phyloP scores from a whole-genome alignment of 2,888 invertebrate genomes.

The Drosophila robusta region DNA sequence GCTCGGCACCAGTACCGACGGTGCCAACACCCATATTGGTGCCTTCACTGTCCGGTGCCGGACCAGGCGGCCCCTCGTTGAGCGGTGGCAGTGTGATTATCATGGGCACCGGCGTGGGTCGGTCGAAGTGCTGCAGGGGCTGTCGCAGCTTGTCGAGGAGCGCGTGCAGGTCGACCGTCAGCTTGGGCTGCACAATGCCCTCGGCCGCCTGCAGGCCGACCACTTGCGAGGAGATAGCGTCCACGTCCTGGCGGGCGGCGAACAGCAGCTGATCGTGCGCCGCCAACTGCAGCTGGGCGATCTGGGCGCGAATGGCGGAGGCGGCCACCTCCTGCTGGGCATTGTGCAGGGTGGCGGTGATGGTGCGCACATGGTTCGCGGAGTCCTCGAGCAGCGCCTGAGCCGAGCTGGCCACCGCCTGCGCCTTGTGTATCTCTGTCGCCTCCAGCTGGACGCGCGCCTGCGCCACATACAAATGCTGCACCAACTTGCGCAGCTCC shows the following conservation, averaged over 20 bases:
- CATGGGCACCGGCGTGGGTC: constrained; percentile 81
- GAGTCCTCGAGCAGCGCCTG: constrained; percentile 83
- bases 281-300: constrained; percentile 84
- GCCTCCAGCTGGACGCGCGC: constrained; percentile 85
- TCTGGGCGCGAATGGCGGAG: constrained; percentile 84
- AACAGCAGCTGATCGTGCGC: constrained; percentile 85
- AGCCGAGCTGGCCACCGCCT: constrained; percentile 82
- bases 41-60: background rate
- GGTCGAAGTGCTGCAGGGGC: constrained; percentile 73
- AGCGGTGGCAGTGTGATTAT: constrained; percentile 53
- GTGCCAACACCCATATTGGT: background rate
- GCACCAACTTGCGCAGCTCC: constrained; percentile 79
- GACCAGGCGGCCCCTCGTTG: constrained; percentile 1
- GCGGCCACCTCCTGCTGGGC: constrained; percentile 84
- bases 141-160: constrained; percentile 78
- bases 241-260: constrained; percentile 85
- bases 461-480: constrained; percentile 84
- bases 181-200: constrained; percentile 79
- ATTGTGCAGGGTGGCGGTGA: constrained; percentile 82
- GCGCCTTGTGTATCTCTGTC: constrained; percentile 83
- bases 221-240: constrained; percentile 84
- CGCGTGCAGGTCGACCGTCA: constrained; percentile 76
- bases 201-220: constrained; percentile 84
- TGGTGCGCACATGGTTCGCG: constrained; percentile 83
- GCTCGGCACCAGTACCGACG: background rate